A percentile compares a stretch with the other conserved stretches of the same genome.
These are phyloP conservation scores for Ceratitis capitata DNA, from an alignment of 1,140 invertebrate species.

Conservation along the genomic window DNA sequence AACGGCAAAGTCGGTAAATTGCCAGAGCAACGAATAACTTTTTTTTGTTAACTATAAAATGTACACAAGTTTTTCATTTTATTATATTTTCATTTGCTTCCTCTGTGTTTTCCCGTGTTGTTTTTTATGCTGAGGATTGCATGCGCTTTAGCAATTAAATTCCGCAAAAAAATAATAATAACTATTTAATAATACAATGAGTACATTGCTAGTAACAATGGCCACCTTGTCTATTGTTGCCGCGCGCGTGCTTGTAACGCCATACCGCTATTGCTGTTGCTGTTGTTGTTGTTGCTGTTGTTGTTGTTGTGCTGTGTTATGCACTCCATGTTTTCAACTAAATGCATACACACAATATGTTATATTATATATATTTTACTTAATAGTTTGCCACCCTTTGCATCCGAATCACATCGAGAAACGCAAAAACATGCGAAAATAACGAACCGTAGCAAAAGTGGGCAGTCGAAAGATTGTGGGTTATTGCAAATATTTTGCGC, in stretches of 20 bases:
- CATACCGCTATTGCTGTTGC: background rate
- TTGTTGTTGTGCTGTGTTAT: background rate
- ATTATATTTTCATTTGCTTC: conserved; percentile 22
- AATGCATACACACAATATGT: background rate
- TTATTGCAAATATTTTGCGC: conserved; percentile 19
- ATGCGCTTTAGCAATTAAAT: background rate
- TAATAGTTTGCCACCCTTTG: conserved; percentile 1
- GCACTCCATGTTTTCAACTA: background rate
- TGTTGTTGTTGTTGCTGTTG: background rate
- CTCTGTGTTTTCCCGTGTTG: background rate
- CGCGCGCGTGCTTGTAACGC: background rate
- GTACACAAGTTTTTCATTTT: conserved; percentile 1
- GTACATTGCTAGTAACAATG: background rate
- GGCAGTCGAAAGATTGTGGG: background rate
- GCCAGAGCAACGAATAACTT: background rate
- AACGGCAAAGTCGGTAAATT: background rate
- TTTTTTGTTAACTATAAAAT: conserved; percentile 18
- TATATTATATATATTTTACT: conserved; percentile 21
- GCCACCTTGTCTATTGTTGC: background rate
- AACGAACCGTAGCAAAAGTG: background rate
- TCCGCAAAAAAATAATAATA: conserved; percentile 4
- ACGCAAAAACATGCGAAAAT: conserved; percentile 11
- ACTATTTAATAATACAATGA: conserved; percentile 15
- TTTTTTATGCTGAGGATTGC: background rate
- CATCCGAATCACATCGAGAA: conserved; percentile 8